Conservation (phyloP, 2,113 vertebrate genomes). For the Aspiorhynchus laticeps region DNA sequence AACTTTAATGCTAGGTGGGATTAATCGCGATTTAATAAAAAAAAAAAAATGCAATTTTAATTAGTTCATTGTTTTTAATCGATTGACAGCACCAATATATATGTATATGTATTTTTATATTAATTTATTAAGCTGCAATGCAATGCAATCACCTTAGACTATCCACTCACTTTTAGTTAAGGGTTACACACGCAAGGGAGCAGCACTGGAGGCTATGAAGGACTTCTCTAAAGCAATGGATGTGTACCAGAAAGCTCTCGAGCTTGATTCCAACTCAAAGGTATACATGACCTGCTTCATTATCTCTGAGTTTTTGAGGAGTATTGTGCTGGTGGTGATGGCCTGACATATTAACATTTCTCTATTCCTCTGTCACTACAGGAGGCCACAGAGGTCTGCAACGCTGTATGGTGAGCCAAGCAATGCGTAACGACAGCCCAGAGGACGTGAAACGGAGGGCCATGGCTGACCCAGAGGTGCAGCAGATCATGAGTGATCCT, state of each 20-base stretch:
- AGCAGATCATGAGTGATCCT: constrained; percentile 94
- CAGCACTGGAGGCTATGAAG: constrained; percentile 91
- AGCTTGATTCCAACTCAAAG: constrained; percentile 88
- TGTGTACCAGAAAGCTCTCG: constrained; percentile 88
- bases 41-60: no score
- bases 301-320: neutral
- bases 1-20: no score
- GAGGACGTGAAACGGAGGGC: constrained; percentile 92
- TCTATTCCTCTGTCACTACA: constrained; percentile 48
- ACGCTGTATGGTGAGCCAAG: constrained; percentile 86
- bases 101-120: no score
- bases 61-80: no score
- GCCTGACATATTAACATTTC: neutral
- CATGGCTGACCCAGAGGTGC: constrained; percentile 91
- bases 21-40: no score
- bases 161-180: constrained; percentile 77
- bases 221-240: constrained; percentile 92
- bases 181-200: constrained; percentile 90
- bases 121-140: no score
- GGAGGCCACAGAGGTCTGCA: constrained; percentile 88
- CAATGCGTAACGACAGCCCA: constrained; percentile 84
- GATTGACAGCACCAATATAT: no score
- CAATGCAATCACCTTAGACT: neutral
- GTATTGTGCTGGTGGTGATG: neutral
- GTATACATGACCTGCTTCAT: constrained; percentile 61